A percentile compares a stretch with the other conserved stretches of the same genome.
Evolutionary conservation across 2,888 invertebrate species (phyloP).

Genomic region (Yponomeuta sedellus): DNA sequence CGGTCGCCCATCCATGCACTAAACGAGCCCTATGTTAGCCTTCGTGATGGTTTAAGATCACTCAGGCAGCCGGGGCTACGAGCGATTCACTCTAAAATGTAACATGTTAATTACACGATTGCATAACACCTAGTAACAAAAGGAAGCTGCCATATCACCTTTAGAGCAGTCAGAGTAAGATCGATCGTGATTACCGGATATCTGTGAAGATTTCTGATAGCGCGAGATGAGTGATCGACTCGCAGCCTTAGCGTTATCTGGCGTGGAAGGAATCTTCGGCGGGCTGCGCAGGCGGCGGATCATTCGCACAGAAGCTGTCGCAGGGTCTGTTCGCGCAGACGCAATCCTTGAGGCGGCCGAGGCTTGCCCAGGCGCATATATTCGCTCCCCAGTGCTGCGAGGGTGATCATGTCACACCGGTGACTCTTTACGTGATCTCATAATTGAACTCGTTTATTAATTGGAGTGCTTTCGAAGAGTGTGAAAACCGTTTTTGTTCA

Average conservation of each 20-base stretch:
- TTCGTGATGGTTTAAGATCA: no score
- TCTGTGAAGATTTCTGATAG: constrained; percentile 37
- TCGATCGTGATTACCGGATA: constrained; percentile 52
- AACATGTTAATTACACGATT: background rate
- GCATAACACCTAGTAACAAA: background rate
- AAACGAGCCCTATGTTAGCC: no score
- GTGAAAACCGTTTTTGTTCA: constrained; percentile 26
- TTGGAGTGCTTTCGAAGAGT: constrained; percentile 43
- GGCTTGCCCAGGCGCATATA: constrained; percentile 35
- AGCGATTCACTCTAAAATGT: no score
- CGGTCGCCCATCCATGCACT: no score
- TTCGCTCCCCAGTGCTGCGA: constrained; percentile 36
- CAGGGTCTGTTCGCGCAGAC: constrained; percentile 56
- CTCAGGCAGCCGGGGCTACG: no score
- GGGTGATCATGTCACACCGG: constrained; percentile 66
- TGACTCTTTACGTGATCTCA: constrained; percentile 61
- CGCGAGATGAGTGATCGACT: constrained; percentile 61
- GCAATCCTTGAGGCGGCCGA: constrained; percentile 48
- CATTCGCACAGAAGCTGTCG: constrained; percentile 72
- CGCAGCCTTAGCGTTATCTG: constrained; percentile 64
- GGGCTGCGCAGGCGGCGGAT: constrained; percentile 47
- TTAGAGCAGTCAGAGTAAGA: constrained; percentile 37
- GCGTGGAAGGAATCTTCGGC: constrained; percentile 63
- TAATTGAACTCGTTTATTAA: constrained; percentile 40
- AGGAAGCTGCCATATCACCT: constrained; percentile 24